A percentile compares a stretch with the other conserved stretches of the same genome.
phyloP scores from a whole-genome alignment of 1,140 invertebrate genomes.

The Amyelois transitella region DNA sequence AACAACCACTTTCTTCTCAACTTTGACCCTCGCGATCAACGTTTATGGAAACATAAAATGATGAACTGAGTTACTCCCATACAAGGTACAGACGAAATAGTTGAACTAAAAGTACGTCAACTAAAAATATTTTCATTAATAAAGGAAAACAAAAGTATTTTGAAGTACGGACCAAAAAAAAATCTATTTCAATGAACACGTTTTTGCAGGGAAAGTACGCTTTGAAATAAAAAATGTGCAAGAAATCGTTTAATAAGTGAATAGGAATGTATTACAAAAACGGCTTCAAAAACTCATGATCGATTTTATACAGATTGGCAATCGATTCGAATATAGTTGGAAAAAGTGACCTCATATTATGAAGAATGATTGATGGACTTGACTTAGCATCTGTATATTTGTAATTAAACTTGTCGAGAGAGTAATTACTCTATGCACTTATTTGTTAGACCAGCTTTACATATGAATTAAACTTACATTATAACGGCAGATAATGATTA shows the following conservation, averaged over 20 bases:
- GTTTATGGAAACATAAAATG: not conserved
- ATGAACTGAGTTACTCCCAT: too few relatives aligned
- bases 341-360: not conserved
- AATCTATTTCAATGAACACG: not conserved
- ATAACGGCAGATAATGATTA: too few relatives aligned
- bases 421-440: not conserved
- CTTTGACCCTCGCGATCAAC: conserved; percentile 8
- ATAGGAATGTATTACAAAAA: not conserved
- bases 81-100: too few relatives aligned
- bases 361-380: not conserved
- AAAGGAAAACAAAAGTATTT: too few relatives aligned
- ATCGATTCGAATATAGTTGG: not conserved
- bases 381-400: not conserved
- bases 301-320: not conserved
- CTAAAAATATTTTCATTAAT: too few relatives aligned
- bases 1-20: conserved; percentile 9
- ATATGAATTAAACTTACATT: not conserved
- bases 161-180: too few relatives aligned
- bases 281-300: not conserved
- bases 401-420: not conserved
- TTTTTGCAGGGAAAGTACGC: not conserved
- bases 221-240: not conserved
- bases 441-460: not conserved
- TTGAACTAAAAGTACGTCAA: too few relatives aligned
- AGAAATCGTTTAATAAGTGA: not conserved